Conservation (phyloP, 2,797 vertebrate species). For the Tokudaia tokunoshimensis region DNA sequence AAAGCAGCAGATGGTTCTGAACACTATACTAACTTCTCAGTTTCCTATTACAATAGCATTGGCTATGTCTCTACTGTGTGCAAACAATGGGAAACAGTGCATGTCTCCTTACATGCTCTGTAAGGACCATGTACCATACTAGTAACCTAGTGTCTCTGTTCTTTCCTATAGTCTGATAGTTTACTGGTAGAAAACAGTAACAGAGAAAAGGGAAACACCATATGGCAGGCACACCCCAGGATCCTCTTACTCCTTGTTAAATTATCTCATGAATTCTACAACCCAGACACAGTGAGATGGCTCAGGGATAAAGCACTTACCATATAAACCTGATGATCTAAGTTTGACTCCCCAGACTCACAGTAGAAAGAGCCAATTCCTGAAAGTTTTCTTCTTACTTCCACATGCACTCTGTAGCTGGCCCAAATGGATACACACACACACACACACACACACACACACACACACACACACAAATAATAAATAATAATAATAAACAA, state of each 20-base stretch:
- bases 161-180: background rate
- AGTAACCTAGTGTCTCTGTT: background rate
- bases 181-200: background rate
- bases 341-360: background rate
- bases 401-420: background rate
- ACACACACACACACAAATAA: too few species aligned
- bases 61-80: background rate
- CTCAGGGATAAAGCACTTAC: background rate
- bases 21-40: background rate
- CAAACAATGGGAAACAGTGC: background rate
- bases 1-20: background rate
- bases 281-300: background rate
- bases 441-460: too few species aligned
- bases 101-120: background rate
- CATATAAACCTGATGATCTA: background rate
- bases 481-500: background rate
- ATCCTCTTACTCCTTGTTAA: background rate
- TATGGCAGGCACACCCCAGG: background rate
- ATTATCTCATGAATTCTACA: background rate
- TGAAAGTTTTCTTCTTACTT: background rate
- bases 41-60: background rate
- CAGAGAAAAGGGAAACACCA: background rate
- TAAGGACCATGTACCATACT: background rate
- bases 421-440: fast-evolving
- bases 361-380: background rate